Evolutionary conservation across 2,113 vertebrate species (phyloP).

Genomic region (Onychorhynchus coronatus): DNA sequence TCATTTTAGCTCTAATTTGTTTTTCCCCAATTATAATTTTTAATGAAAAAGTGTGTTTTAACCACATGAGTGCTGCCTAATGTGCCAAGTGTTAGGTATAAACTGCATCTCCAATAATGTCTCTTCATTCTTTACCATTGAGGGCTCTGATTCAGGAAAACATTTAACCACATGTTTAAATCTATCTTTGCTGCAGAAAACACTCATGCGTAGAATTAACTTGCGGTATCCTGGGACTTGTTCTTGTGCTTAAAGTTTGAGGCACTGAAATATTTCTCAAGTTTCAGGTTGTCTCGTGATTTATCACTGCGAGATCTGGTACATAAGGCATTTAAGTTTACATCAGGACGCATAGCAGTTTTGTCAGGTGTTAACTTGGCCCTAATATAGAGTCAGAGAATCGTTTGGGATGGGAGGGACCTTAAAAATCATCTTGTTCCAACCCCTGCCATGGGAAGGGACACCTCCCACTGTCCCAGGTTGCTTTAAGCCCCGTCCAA

Average conservation of each 20-base stretch:
- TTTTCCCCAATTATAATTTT: constrained; percentile 51
- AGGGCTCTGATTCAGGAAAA: constrained; percentile 32
- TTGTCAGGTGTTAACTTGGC: neutral
- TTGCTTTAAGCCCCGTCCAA: rapidly evolving
- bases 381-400: neutral
- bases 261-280: neutral
- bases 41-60: constrained; percentile 66
- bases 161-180: constrained; percentile 18
- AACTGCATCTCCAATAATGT: neutral
- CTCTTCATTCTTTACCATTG: neutral
- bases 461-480: rapidly evolving
- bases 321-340: neutral
- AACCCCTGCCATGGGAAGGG: neutral
- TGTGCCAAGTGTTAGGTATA: neutral
- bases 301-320: neutral
- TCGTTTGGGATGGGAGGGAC: neutral
- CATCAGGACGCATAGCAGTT: neutral
- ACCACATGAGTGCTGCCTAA: constrained; percentile 44
- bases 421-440: neutral
- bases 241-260: constrained; percentile 1
- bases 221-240: neutral
- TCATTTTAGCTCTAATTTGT: constrained; percentile 39
- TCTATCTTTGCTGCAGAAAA: neutral
- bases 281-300: neutral
- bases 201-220: constrained; percentile 4